Evolutionary conservation across 1,140 invertebrate genomes (phyloP), one percentile per base, ranked within the genome.

Genomic region (Drosophila sproati): DNA sequence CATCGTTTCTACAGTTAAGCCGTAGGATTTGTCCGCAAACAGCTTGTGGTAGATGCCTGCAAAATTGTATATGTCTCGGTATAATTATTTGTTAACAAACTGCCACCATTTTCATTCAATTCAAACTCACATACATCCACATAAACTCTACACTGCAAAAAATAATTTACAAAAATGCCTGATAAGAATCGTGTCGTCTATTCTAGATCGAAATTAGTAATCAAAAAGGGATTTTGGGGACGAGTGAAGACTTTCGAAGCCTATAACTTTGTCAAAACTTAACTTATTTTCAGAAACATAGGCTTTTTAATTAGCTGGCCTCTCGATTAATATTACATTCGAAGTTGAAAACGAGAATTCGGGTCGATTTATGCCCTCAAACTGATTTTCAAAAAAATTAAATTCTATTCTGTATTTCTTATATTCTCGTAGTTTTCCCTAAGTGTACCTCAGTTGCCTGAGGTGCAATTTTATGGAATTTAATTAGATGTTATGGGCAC

Each of bases 31-130:
- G 92, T 99, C 98, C 85, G 95, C 95, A 71, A 99, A 94, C 96
- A 99, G 96, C 80, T 97, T 93, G 83, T 96, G 96, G 94, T 99
- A 99, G 92, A 99, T 98, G 93, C 96, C 98, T 99, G 79, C 20
- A 48, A 66, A 77, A 60, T 73, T 35, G 43, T 31, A 56, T 56
- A 39, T 43, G 35, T 34, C 39, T 37, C 10, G 4, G 39, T 29
- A 39, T 67, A 41, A 73, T 68, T 60, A 67, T 54, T 59, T 28
- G 8, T 37, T 37, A 55, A 50, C 50, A 31, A 34, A 43, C 39
- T n/a, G 2, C n/a, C n/a, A 0, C 39, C n/a, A 51, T 67, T 52
- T 43, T 8, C 39, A 66, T 67, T 52, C 47, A 45, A 66, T 43
- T 35, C 43, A 43, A 66, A 64, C 35, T 50, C 32, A 50, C 12